Base-by-base conservation (phyloP, 2,113 vertebrate genomes). In the Takifugu flavidus region DNA sequence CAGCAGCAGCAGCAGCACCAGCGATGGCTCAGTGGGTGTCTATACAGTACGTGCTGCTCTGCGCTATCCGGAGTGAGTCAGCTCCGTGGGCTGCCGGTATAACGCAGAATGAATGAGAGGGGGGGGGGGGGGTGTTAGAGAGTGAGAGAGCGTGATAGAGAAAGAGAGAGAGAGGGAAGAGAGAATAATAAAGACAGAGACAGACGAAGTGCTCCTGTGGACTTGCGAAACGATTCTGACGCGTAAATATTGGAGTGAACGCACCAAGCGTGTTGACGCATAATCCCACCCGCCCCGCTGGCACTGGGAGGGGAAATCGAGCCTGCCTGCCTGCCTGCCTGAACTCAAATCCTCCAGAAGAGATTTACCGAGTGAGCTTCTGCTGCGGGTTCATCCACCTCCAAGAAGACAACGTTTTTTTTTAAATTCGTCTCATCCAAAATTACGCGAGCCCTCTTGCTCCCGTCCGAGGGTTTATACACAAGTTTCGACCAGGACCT, bases 241-340 rank as follows among this genome's bases (percentile, higher is more conserved):
- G n/a, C 62, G 81, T 75, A 70, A 65, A 71, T 47, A 57, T 67
- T 20, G 73, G 77, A 74, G 77, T 75, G 86, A 83, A 75, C 80
- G 77, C 74, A 78, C 69, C 53, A 67, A 69, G 75, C 71, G 65
- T 77, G 84, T 88, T 88, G 86, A 86, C 84, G 86, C 86, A 88
- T 89, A 84, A 84, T 89, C 84, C 78, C 77, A 44, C 80, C 82
- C 82, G 70, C 76, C 78, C 86, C 76, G 66, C 64, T 65, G 81
- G 69, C 68, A 61, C 79, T 72, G 76, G 76, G 87, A 87, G 89
- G 77, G 77, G 77, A 82, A 77, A 82, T 78, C 79, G 63, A 56
- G 61, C 67, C 74, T 72, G 68, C 59, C 85, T 76, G 42, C 42
- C 20, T 20, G 31, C 31, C 31, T 34, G 28, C 29, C 34, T 39